phyloP scores from a whole-genome alignment of 1,140 invertebrate genomes.

The Drosophila azteca region DNA sequence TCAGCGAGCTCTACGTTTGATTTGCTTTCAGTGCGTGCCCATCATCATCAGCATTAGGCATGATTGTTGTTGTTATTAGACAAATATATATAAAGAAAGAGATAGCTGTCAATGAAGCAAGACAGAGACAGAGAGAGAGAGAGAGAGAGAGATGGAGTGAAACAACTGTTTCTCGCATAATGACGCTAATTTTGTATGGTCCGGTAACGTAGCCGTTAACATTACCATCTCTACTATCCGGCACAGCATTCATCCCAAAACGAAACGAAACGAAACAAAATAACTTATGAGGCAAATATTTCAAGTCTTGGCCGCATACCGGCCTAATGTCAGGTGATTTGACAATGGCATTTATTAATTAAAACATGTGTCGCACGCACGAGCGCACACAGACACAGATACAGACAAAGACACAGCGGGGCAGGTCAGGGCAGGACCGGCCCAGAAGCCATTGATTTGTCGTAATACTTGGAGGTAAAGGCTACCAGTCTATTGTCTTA shows the following conservation, averaged over 20 bases:
- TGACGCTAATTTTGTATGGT: conserved; percentile 66
- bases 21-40: conserved; percentile 73
- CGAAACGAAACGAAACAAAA: conserved; percentile 10
- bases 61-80: conserved; percentile 61
- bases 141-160: conserved; percentile 13
- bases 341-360: conserved; percentile 81
- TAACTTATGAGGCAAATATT: conserved; percentile 73
- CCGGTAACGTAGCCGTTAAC: conserved; percentile 24
- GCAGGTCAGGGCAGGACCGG: background rate
- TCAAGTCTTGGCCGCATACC: conserved; percentile 48
- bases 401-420: too few species aligned
- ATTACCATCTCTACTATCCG: conserved; percentile 6
- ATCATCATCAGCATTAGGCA: conserved; percentile 80
- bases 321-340: conserved; percentile 70
- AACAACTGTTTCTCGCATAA: conserved; percentile 66
- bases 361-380: conserved; percentile 75
- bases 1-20: conserved; percentile 55
- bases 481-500: background rate
- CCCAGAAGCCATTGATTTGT: conserved; percentile 60
- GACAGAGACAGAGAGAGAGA: background rate
- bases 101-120: too few species aligned
- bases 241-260: conserved; percentile 8
- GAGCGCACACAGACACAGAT: conserved; percentile 27
- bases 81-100: conserved; percentile 48
- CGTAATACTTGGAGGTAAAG: conserved; percentile 21